Evolutionary conservation across 64 coral and sea anemone species (phyloP).

Genomic region (Montipora capricornis): DNA sequence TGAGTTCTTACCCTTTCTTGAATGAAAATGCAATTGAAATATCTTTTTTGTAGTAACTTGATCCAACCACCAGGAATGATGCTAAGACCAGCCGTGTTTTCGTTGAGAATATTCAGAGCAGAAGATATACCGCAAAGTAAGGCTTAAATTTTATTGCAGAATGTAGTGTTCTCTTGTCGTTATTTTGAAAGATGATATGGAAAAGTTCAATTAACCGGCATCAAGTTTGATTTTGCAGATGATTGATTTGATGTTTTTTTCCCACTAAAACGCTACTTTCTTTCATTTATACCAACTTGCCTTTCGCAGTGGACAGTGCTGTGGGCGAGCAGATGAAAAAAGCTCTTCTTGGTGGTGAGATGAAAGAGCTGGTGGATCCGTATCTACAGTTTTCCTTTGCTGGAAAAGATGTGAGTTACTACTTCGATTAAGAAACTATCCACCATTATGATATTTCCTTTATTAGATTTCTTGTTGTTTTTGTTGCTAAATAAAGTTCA

Average conservation of each 20-base stretch:
- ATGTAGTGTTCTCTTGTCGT: too few species aligned
- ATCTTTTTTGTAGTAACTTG: constrained; percentile 68
- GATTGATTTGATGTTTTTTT: too few species aligned
- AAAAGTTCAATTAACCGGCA: too few species aligned
- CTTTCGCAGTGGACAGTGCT: constrained; percentile 80
- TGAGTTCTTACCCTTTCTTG: not conserved
- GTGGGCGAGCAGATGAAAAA: constrained; percentile 81
- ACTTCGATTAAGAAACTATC: not conserved
- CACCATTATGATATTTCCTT: too few species aligned
- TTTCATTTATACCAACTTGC: not conserved
- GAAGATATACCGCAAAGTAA: constrained; percentile 99
- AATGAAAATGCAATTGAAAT: not conserved
- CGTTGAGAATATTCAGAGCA: constrained; percentile 86
- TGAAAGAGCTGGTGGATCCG: constrained; percentile 92
- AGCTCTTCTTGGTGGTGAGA: constrained; percentile 62
- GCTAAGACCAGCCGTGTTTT: constrained; percentile 89
- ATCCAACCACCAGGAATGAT: constrained; percentile 95
- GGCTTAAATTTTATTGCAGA: not conserved
- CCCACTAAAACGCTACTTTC: too few species aligned
- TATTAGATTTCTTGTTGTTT: too few species aligned
- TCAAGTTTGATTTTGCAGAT: too few species aligned
- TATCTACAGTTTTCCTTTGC: constrained; percentile 84
- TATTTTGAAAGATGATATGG: too few species aligned
- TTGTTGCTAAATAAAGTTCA: too few species aligned
- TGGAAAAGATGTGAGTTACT: constrained; percentile 82